phyloP scores from a whole-genome alignment of 2,888 invertebrate genomes.

The Tanypteryx hageni region DNA sequence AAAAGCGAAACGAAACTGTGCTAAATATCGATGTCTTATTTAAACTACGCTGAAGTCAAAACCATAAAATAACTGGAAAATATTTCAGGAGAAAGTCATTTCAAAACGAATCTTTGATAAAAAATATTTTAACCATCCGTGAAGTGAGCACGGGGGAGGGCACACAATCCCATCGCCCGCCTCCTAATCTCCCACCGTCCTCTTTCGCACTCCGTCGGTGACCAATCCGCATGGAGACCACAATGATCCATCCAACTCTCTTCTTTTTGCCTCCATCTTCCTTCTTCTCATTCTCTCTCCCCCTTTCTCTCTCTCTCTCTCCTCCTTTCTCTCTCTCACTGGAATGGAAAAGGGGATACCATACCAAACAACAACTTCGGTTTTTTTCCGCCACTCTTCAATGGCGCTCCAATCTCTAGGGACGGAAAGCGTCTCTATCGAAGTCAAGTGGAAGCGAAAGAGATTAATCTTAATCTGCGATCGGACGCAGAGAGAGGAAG shows the following conservation, averaged over 20 bases:
- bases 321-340: neutral
- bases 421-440: constrained; percentile 39
- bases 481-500: neutral
- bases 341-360: neutral
- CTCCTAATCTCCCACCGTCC: neutral
- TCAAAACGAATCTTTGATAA: no score
- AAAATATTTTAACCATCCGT: no score
- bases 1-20: no score
- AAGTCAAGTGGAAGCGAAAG: constrained; percentile 56
- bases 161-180: neutral
- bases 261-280: neutral
- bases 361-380: constrained; percentile 52
- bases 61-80: no score
- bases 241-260: constrained; percentile 38
- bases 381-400: constrained; percentile 16
- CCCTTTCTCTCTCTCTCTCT: neutral
- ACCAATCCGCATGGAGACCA: constrained; percentile 33
- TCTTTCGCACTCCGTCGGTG: neutral
- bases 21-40: no score
- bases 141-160: neutral
- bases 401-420: constrained; percentile 37
- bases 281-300: neutral
- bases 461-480: constrained; percentile 60
- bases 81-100: no score
- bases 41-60: no score